Percentiles rank a stretch among this genome's conserved stretches.
These are phyloP conservation scores for Montipora foliosa DNA, from an alignment of 64 coral and sea anemone genomes.

Conservation along the genomic window DNA sequence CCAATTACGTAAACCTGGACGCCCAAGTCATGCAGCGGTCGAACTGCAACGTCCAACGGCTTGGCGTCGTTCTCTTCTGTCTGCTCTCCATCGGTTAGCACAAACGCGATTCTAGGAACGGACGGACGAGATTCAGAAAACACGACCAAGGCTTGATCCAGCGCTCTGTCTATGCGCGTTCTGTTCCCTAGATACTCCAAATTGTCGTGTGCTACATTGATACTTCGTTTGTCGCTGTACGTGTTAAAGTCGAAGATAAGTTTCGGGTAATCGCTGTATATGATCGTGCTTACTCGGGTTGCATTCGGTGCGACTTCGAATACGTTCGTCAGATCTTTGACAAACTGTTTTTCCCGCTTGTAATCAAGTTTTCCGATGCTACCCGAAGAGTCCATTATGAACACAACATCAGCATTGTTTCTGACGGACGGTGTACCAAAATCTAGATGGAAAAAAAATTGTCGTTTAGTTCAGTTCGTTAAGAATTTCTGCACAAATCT, in stretches of 20 bases:
- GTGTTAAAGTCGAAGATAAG: conserved; percentile 69
- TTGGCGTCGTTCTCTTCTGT: conserved; percentile 68
- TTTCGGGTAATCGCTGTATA: conserved; percentile 78
- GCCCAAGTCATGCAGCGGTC: conserved; percentile 73
- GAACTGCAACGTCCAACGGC: conserved; percentile 50
- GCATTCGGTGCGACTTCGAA: conserved; percentile 67
- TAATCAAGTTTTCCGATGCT: conserved; percentile 83
- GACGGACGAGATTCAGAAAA: conserved; percentile 69
- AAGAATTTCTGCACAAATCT: too few relatives aligned
- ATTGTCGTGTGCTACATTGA: conserved; percentile 60
- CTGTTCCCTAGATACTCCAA: conserved; percentile 68
- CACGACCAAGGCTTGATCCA: conserved; percentile 31
- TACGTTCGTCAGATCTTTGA: conserved; percentile 79
- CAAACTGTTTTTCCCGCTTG: conserved; percentile 86
- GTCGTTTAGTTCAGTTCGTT: not conserved
- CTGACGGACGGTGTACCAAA: conserved; percentile 42
- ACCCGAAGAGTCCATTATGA: conserved; percentile 88
- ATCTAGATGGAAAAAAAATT: not conserved
- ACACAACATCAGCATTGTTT: conserved; percentile 82
- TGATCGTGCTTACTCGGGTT: conserved; percentile 76
- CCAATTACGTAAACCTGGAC: conserved; percentile 87
- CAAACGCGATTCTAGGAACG: conserved; percentile 80
- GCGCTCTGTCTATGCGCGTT: conserved; percentile 82
- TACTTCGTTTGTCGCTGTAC: conserved; percentile 33
- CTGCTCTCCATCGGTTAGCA: conserved; percentile 89